phyloP scores from a whole-genome alignment of 2,113 vertebrate genomes.

The Chaetorhynchus papuensis region DNA sequence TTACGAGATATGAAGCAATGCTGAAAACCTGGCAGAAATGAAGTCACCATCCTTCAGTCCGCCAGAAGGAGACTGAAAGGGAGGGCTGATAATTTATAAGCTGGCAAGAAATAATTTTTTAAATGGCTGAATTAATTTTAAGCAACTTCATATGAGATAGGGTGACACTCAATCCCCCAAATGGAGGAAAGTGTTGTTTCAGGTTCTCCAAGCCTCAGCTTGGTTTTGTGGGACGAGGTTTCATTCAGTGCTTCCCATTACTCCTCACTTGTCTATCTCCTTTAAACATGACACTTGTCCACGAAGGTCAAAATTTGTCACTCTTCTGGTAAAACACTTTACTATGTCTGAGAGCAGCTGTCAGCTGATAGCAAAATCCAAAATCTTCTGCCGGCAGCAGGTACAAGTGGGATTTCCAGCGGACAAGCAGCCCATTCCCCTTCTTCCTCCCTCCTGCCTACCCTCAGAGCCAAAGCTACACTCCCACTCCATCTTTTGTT shows the following conservation, averaged over 20 bases:
- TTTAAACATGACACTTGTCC: background rate
- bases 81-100: background rate
- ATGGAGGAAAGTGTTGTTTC: background rate
- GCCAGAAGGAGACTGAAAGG: background rate
- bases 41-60: background rate
- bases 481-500: background rate
- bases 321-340: background rate
- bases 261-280: background rate
- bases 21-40: background rate
- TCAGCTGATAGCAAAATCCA: background rate
- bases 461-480: background rate
- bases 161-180: background rate
- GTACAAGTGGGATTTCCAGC: background rate
- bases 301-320: background rate
- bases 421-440: background rate
- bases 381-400: background rate
- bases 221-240: background rate
- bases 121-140: background rate
- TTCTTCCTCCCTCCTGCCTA: background rate
- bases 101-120: background rate
- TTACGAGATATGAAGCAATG: background rate
- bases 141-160: background rate
- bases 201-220: background rate
- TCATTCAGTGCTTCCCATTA: background rate
- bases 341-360: background rate